These are phyloP conservation scores for Plodia interpunctella DNA, from an alignment of 1,140 invertebrate species.

Conservation along the genomic window DNA sequence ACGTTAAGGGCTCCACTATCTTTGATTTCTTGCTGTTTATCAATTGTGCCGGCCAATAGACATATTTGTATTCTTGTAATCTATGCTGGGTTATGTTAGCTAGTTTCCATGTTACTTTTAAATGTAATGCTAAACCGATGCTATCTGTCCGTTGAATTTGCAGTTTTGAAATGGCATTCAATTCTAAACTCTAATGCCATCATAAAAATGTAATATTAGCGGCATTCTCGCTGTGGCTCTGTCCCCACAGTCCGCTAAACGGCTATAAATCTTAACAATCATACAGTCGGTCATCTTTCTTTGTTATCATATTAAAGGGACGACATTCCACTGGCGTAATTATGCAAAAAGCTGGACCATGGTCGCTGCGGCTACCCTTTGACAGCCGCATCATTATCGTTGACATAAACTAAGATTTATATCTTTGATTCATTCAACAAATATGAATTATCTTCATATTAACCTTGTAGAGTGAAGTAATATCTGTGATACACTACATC, in stretches of 20 bases:
- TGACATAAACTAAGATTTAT: slow-evolving; percentile 74
- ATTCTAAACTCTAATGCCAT: not conserved
- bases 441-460: slow-evolving; percentile 57
- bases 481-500: slow-evolving; percentile 5
- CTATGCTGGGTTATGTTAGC: slow-evolving; percentile 41
- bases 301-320: slow-evolving; percentile 72
- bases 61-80: slow-evolving; percentile 56
- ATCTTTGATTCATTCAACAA: slow-evolving; percentile 66
- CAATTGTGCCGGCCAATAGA: slow-evolving; percentile 63
- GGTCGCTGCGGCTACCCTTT: slow-evolving; percentile 65
- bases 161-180: not conserved
- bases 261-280: slow-evolving; percentile 64
- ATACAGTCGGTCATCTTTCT: slow-evolving; percentile 69
- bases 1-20: slow-evolving; percentile 64
- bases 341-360: slow-evolving; percentile 73
- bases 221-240: not conserved
- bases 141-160: not conserved
- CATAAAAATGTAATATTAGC: not conserved
- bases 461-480: slow-evolving; percentile 8
- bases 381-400: slow-evolving; percentile 70
- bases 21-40: slow-evolving; percentile 68
- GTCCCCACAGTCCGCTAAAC: slow-evolving; percentile 17
- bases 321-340: slow-evolving; percentile 68
- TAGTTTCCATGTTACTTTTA: slow-evolving; percentile 23
- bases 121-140: slow-evolving; percentile 3